Evolutionary conservation across 2,888 invertebrate genomes (phyloP).

Genomic region (Ommatoiulus sabulosus): DNA sequence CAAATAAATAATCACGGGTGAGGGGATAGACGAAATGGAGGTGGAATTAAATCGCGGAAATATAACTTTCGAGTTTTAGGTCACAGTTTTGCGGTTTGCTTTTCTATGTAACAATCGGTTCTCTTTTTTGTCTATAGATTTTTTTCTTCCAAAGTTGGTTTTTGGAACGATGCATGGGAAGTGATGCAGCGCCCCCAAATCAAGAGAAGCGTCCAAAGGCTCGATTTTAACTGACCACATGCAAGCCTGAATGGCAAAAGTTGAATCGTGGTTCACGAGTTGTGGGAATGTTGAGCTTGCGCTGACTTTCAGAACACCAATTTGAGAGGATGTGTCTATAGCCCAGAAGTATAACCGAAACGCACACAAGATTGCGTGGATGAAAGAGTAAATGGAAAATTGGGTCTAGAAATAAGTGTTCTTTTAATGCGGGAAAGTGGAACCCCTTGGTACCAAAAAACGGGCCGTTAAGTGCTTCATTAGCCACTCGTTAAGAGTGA

Average conservation of each 20-base stretch:
- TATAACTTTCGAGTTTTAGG: background rate
- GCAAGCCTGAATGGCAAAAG: too few relatives aligned
- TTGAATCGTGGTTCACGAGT: too few relatives aligned
- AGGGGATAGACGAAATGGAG: background rate
- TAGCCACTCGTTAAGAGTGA: conserved; percentile 19
- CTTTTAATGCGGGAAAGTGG: background rate
- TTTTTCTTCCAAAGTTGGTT: background rate
- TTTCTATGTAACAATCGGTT: conserved; percentile 5
- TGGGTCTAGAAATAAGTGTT: background rate
- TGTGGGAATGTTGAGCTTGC: background rate
- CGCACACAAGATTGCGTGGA: background rate
- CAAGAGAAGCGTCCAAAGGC: background rate
- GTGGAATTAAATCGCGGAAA: conserved; percentile 17
- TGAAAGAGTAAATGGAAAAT: background rate
- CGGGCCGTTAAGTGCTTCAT: conserved; percentile 1
- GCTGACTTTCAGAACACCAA: background rate
- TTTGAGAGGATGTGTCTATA: background rate
- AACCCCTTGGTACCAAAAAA: conserved; percentile 19
- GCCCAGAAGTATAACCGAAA: background rate
- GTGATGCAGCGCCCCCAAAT: background rate
- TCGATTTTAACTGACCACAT: too few relatives aligned
- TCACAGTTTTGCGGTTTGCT: conserved; percentile 19
- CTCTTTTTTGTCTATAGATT: background rate
- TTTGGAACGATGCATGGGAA: conserved; percentile 35
- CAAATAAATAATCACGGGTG: background rate